Conservation (phyloP, 2,888 invertebrate genomes). For the Chrysodeixis includens region DNA sequence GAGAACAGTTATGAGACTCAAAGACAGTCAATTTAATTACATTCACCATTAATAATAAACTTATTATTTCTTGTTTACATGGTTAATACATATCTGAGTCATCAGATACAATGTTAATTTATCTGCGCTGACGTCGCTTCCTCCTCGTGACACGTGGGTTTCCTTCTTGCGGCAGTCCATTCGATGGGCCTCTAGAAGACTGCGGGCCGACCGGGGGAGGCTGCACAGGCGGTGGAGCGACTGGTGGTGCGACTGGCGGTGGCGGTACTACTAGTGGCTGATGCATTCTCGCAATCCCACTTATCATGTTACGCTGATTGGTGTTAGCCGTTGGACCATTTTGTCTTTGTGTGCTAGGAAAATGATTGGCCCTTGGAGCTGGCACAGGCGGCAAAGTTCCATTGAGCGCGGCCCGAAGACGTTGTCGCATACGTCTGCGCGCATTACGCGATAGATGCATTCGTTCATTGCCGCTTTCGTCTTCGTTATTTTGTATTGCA, state of each 20-base stretch:
- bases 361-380: slow-evolving; percentile 38
- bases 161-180: slow-evolving; percentile 59
- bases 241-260: slow-evolving; percentile 36
- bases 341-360: slow-evolving; percentile 43
- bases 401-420: slow-evolving; percentile 74
- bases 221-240: slow-evolving; percentile 38
- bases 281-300: slow-evolving; percentile 46
- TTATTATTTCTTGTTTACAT: slow-evolving; percentile 56
- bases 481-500: slow-evolving; percentile 44
- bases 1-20: slow-evolving; percentile 70
- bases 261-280: slow-evolving; percentile 34
- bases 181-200: slow-evolving; percentile 63
- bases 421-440: slow-evolving; percentile 78
- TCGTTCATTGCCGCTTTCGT: slow-evolving; percentile 38
- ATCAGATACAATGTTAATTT: slow-evolving; percentile 58
- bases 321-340: slow-evolving; percentile 54
- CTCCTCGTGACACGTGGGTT: slow-evolving; percentile 75
- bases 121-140: slow-evolving; percentile 82
- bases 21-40: slow-evolving; percentile 68
- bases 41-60: slow-evolving; percentile 61
- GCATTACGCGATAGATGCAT: slow-evolving; percentile 74
- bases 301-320: slow-evolving; percentile 35
- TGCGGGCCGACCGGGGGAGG: slow-evolving; percentile 51
- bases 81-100: slow-evolving; percentile 50
- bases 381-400: slow-evolving; percentile 56